These are phyloP conservation scores for Steatocranus sp. DNA, from an alignment of 2,797 vertebrate genomes.

Conservation along the genomic window DNA sequence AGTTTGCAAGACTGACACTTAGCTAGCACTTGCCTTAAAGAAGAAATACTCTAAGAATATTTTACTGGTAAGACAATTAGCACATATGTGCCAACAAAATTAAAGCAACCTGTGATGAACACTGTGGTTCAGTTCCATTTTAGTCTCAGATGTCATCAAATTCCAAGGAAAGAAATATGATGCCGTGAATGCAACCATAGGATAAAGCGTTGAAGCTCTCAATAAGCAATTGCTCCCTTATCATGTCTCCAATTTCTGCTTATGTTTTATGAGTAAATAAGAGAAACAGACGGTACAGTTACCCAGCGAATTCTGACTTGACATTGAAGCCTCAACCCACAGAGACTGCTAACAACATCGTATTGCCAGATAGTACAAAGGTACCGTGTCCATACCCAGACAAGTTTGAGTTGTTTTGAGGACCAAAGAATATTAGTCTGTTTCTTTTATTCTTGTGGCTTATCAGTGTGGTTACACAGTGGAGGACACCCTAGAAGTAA, in stretches of 20 bases:
- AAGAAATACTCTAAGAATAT: not conserved
- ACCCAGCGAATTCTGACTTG: not conserved
- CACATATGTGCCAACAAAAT: not conserved
- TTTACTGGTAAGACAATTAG: not conserved
- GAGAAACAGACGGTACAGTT: not conserved
- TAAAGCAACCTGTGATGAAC: not conserved
- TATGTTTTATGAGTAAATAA: not conserved
- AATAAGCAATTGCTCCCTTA: not conserved
- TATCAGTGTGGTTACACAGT: not conserved
- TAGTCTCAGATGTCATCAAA: not conserved
- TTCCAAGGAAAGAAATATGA: not conserved
- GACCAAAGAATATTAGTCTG: not conserved
- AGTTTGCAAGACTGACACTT: not conserved
- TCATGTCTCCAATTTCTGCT: not conserved
- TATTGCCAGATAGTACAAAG: not conserved
- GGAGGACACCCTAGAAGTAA: not conserved
- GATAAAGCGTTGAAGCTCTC: not conserved
- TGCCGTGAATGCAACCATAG: not conserved
- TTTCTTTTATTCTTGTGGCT: not conserved
- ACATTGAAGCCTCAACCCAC: not conserved
- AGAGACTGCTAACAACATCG: not conserved
- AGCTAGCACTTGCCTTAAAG: not conserved
- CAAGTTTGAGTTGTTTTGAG: not conserved
- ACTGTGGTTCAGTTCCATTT: not conserved
- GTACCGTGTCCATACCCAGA: accelerated